Evolutionary conservation across 2,113 vertebrate genomes (phyloP), one percentile per base, ranked within the genome.

Genomic region (Cisticola juncidis): DNA sequence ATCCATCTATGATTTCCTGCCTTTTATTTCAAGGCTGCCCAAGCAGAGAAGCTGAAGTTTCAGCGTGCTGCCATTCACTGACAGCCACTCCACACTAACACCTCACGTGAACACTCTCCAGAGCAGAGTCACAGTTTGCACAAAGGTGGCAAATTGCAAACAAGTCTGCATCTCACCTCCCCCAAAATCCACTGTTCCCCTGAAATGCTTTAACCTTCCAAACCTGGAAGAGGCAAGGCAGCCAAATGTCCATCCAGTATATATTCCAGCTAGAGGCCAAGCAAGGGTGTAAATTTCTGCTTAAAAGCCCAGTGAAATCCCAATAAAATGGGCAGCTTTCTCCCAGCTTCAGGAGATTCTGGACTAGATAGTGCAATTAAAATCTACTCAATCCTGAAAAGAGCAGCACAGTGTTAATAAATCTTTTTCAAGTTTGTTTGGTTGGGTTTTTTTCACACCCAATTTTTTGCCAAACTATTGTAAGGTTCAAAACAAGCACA

Each of bases 41-140:
- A 53, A 56, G 48, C 2, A 28, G 25, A 24, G 23, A 60, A 47
- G 61, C 33, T 9, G 3, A 65, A 73, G 22, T 40, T 81, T 57
- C 47, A 40, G 31, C 15, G 8, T 0, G 6, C 22, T 53, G 45
- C 51, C 9, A 22, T 0, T 5, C 13, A 7, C 6, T 92, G 88
- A 51, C 54, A 90, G 21, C 51, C 74, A 21, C 25, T 53, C 61
- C 38, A 70, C 23, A 57, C 35, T 51, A 51, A 57, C n/a, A 70
- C 11, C 31, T 42, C 0, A 0, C 1, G 6, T 21, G 36, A 71
- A 45, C 0, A 2, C 17, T 38, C 35, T 36, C 26, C 14, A 45
- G 6, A 74, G 38, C 35, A 18, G 18, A 50, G 16, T 56, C 42
- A 18, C 11, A 20, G 35, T 31, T 44, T 40, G 42, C 61, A 40